Evolutionary conservation across 2,888 invertebrate species (phyloP), one percentile per base, ranked within the genome.

Genomic region (Macrophya annulata): DNA sequence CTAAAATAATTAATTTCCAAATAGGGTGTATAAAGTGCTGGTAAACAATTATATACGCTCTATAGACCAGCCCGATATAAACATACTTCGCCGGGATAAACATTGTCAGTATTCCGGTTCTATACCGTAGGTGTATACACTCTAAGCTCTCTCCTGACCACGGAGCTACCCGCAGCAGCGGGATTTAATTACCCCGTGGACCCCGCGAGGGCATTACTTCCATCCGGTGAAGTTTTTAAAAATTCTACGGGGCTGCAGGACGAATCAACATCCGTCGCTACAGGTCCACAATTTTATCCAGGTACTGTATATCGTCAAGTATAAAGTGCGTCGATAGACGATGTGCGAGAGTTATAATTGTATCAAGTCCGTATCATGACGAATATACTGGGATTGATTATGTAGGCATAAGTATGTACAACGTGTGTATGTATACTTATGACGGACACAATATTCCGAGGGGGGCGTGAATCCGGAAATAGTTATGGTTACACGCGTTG

Each of bases 81-180:
- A 21, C 12, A 62, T 25, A 25, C 4, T 25, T 62, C 4, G 0
- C 1, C 31, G 31, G 3, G 1, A 31, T 3, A 31, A 31, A 31
- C 10, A 62, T 5, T 12, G 10, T 25, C 62, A 62, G n/a, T 10
- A 45, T 45, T 45, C 4, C 43, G 17, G 9, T 74, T 45, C 10
- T 43, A 25, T 37, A 8, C 8, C 8, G 3, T 17, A 77, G 77
- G 21, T 77, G 77, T 43, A 43, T 77, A 77, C 55, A 77, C 77
- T 4, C 37, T 77, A 55, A 55, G 55, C n/a, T 55, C 77, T 31
- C 15, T 51, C 31, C 31, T 3, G 31, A 31, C 31, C 31, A 40
- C 25, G 4, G 31, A 77, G 17, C 55, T 55, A 74, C 10, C 45
- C 10, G 3, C 21, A 45, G 25, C 45, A n/a, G 40, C 37, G 40